A percentile compares a stretch with the other conserved stretches of the same genome.
These are phyloP conservation scores for Hyperoplus immaculatus DNA, from an alignment of 2,797 vertebrate species.

Conservation along the genomic window DNA sequence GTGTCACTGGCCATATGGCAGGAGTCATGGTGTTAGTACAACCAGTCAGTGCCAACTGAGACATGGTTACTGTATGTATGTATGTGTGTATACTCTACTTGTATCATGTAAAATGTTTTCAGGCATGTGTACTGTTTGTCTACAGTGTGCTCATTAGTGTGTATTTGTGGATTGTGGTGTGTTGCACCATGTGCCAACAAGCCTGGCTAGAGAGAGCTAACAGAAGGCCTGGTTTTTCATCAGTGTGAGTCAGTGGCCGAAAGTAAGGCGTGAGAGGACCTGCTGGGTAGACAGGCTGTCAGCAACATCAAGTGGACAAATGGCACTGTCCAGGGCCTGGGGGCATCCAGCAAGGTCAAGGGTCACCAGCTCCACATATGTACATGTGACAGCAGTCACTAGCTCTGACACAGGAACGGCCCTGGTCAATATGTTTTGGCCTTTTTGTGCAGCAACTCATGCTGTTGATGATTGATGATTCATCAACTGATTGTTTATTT, in stretches of 20 bases:
- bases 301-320: constrained; percentile 71
- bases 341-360: constrained; percentile 67
- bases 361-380: constrained; percentile 53
- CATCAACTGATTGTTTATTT: not conserved
- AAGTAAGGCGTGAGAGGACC: constrained; percentile 71
- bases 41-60: constrained; percentile 57
- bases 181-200: constrained; percentile 57
- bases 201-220: constrained; percentile 65
- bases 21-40: constrained; percentile 67
- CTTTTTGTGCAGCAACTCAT: not conserved
- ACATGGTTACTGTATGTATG: constrained; percentile 38
- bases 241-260: constrained; percentile 72
- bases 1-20: constrained; percentile 81
- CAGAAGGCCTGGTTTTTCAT: constrained; percentile 74
- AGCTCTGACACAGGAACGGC: constrained; percentile 2
- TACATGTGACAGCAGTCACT: constrained; percentile 31
- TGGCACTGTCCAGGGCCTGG: constrained; percentile 48
- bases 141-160: constrained; percentile 21
- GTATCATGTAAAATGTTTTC: constrained; percentile 24
- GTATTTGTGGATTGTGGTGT: constrained; percentile 49
- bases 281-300: constrained; percentile 81
- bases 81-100: not conserved
- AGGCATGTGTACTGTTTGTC: constrained; percentile 34
- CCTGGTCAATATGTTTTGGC: constrained; percentile 7
- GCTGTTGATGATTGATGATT: not conserved